Evolutionary conservation across 1,140 invertebrate species (phyloP), one percentile per base, ranked within the genome.

Genomic region (Eupristina koningsbergeri): DNA sequence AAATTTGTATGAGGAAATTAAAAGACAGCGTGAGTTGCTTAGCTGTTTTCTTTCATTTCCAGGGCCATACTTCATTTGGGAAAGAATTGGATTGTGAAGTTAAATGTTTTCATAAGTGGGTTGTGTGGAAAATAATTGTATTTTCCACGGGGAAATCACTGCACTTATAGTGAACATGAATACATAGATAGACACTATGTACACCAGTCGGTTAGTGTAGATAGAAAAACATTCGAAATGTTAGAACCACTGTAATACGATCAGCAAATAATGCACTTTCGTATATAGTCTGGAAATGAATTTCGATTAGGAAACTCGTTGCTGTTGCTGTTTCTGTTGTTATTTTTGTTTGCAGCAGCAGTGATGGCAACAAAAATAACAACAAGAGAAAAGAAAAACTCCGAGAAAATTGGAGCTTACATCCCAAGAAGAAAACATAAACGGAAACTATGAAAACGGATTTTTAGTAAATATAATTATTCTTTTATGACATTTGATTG

Each of bases 241-340:
- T 61, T 83, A 77, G 63, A 63, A 75, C 36, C 29, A 45, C 29
- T 31, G 76, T 74, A 74, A 76, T 73, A n/a, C 79, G 79, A 81
- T 85, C 84, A 78, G 63, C 80, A 74, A 85, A 85, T 81, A 85
- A 85, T 85, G 79, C 79, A 81, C 79, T 81, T 81, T 85, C 73
- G 71, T 36, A 58, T 36, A 50, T 61, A 67, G 22, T 31, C 73
- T 81, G 61, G 63, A 81, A 81, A 85, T 85, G 84, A 85, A 85
- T 85, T 85, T 85, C 79, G 79, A 85, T 85, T 81, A 78, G 84
- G 58, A 64, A 58, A 64, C 71, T 63, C 2, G 41, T 5, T 11
- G 22, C 64, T 61, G 39, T 6, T 83, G 45, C 41, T 77, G 13
- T 34, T 0, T 36, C 11, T 31, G 41, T 34, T n/a, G n/a, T n/a